phyloP scores from a whole-genome alignment of 2,113 vertebrate species.

The rat (Rattus norvegicus) region DNA sequence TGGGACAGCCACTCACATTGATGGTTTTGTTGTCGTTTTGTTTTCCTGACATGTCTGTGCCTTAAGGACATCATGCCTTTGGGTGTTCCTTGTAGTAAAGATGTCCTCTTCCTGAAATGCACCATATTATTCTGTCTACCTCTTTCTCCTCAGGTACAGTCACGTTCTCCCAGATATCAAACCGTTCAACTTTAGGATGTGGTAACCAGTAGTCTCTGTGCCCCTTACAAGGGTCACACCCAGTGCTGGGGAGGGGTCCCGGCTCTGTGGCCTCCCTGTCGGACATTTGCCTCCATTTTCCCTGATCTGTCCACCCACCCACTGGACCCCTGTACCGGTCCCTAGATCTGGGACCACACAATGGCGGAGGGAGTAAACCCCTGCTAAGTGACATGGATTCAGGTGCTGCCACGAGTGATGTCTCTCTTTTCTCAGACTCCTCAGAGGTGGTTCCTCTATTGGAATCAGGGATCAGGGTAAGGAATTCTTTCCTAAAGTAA shows the following conservation, averaged over 20 bases:
- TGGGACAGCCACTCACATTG: background rate
- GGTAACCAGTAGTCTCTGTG: background rate
- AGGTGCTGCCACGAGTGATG: background rate
- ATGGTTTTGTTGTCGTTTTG: background rate
- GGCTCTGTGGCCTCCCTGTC: too few relatives aligned
- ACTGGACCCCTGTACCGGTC: too few relatives aligned
- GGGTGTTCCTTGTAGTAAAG: background rate
- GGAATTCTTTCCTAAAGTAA: background rate
- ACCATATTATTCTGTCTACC: background rate
- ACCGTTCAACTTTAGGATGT: background rate
- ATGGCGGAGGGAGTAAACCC: background rate
- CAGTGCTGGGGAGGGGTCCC: too few relatives aligned
- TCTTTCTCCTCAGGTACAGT: background rate
- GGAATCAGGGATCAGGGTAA: background rate
- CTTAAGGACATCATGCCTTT: background rate
- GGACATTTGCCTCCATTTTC: too few relatives aligned
- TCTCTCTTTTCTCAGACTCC: background rate
- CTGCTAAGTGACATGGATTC: background rate
- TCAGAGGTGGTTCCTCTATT: too few relatives aligned
- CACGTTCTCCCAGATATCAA: background rate
- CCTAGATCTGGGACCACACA: too few relatives aligned
- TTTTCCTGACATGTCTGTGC: background rate
- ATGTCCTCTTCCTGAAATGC: background rate
- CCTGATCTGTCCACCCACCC: too few relatives aligned
- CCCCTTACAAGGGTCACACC: background rate